Base-by-base conservation (phyloP, 2,797 vertebrate genomes). In the Hoplostethus atlanticus region DNA sequence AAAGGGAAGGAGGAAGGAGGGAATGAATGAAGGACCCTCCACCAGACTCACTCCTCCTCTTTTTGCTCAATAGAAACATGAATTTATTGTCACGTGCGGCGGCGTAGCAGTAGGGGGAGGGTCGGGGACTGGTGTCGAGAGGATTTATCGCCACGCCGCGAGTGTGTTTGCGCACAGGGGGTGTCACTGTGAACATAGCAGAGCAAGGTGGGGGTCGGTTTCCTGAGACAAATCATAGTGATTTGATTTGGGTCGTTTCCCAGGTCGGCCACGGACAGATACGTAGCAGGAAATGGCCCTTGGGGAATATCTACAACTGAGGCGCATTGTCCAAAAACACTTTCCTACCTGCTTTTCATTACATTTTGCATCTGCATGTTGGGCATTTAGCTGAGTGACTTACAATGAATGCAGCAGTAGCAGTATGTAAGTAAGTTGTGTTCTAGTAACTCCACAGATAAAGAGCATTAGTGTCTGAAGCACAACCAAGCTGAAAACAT, bases 161-260 rank as follows among this genome's bases (percentile, higher is more conserved):
- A 81, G 73, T 48, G 66, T 85, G 80, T 85, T 73, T 68, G 71
- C 66, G 64, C 79, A 66, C 82, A 66, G 85, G 75, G 75, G 83
- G 71, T 25, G 55, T 81, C 84, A 52, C 82, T 81, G 5, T 83
- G 71, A 80, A 79, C 69, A 50, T 21, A n/a, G 64, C 25, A 3
- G 72, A 59, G 59, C 59, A 54, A 60, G 61, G 63, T 48, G 78
- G 84, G 88, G 85, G 88, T 69, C 7, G 53, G 82, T 87, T 93
- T 94, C 88, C 91, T 88, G 85, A 83, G 86, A 92, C 86, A 87
- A 88, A 91, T 93, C 76, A 73, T 71, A 54, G 81, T 70, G 74
- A 85, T 92, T 83, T 71, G 82, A 85, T 87, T 87, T 83, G 84
- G 87, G 80, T 84, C 67, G 72, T 66, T 77, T 89, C 84, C 88